These are phyloP conservation scores for Triplophysa dalaica DNA, from an alignment of 2,113 vertebrate genomes.

Conservation along the genomic window DNA sequence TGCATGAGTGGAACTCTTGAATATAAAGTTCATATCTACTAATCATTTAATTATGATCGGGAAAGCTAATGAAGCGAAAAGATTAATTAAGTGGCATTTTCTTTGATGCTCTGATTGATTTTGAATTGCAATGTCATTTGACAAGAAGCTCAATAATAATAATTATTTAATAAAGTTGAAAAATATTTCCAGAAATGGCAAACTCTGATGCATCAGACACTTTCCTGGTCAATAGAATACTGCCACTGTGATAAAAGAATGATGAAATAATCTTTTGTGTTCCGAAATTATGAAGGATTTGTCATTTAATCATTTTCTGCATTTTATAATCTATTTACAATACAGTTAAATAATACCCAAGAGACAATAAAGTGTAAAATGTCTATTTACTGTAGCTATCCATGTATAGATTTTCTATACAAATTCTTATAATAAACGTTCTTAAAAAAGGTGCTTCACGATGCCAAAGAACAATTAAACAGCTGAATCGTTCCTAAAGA, in stretches of 20 bases:
- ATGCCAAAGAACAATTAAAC: too few relatives aligned
- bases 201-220: background rate
- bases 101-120: constrained; percentile 49
- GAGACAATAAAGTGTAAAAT: too few relatives aligned
- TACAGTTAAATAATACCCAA: too few relatives aligned
- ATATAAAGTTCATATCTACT: constrained; percentile 57
- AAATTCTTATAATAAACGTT: too few relatives aligned
- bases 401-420: too few relatives aligned
- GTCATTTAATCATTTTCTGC: too few relatives aligned
- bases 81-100: constrained; percentile 58
- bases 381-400: too few relatives aligned
- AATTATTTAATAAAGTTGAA: constrained; percentile 24
- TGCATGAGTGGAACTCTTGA: constrained; percentile 39
- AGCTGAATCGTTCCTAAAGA: too few relatives aligned
- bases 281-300: too few relatives aligned
- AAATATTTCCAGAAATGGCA: background rate
- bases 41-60: constrained; percentile 55
- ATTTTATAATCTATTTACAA: too few relatives aligned
- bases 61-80: constrained; percentile 52
- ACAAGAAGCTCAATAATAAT: constrained; percentile 35
- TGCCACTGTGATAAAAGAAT: background rate
- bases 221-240: background rate
- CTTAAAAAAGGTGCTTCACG: too few relatives aligned
- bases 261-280: background rate
- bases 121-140: constrained; percentile 21